These are phyloP conservation scores for Columba janthina DNA, from an alignment of 2,113 vertebrate genomes.

Conservation along the genomic window DNA sequence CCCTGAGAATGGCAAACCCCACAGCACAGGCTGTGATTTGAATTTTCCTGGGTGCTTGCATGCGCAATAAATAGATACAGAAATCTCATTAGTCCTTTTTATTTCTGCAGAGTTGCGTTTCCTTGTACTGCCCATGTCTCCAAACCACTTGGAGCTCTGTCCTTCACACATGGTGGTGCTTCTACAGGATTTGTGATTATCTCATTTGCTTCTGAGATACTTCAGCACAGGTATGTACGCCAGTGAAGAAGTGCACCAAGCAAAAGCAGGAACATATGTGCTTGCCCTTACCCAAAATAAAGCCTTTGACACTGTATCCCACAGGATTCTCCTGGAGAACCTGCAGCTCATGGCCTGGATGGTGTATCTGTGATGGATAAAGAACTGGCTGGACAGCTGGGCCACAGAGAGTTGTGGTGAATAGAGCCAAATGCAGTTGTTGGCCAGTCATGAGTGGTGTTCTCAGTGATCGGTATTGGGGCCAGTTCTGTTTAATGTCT, in stretches of 20 bases:
- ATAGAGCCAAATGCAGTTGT: too few species aligned
- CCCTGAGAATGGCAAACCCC: not conserved
- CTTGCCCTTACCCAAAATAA: not conserved
- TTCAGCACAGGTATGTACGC: not conserved
- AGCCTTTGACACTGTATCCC: too few species aligned
- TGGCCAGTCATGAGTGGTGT: too few species aligned
- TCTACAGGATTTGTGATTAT: not conserved
- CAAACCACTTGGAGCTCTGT: not conserved
- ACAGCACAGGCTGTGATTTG: not conserved
- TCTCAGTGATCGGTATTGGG: too few species aligned
- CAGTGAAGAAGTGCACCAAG: not conserved
- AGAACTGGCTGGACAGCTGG: too few species aligned
- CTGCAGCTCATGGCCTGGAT: too few species aligned
- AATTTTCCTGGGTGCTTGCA: not conserved
- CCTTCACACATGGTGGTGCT: rapidly evolving
- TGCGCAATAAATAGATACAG: too few species aligned
- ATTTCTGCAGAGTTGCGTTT: not conserved
- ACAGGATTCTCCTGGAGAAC: too few species aligned
- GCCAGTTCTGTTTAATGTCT: too few species aligned
- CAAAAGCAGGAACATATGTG: not conserved
- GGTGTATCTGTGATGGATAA: too few species aligned
- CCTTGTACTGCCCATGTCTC: not conserved
- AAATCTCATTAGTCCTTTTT: not conserved
- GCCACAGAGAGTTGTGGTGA: too few species aligned
- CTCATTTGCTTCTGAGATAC: not conserved